phyloP scores from a whole-genome alignment of 2,888 invertebrate genomes.

The Phasia obesa region DNA sequence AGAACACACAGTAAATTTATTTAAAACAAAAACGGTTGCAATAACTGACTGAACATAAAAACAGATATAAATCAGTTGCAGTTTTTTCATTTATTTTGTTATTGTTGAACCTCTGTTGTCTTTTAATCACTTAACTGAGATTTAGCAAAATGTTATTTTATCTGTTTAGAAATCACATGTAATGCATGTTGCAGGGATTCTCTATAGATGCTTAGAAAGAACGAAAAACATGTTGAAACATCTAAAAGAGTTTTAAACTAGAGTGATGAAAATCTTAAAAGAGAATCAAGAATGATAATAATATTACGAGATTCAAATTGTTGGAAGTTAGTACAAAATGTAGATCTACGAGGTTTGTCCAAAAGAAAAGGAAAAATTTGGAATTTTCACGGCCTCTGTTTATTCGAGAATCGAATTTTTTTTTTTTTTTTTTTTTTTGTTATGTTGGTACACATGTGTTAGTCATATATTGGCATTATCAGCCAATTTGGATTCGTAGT shows the following conservation, averaged over 20 bases:
- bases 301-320: slow-evolving; percentile 38
- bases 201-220: neutral
- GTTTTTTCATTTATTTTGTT: slow-evolving; percentile 3
- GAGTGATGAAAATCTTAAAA: slow-evolving; percentile 37
- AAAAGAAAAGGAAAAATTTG: too few species aligned
- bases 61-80: slow-evolving; percentile 61
- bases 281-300: slow-evolving; percentile 60
- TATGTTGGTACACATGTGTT: too few species aligned
- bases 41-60: slow-evolving; percentile 55
- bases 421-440: too few species aligned
- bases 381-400: too few species aligned
- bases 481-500: too few species aligned
- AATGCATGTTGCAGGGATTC: slow-evolving; percentile 48
- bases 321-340: slow-evolving; percentile 30
- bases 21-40: slow-evolving; percentile 49
- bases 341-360: too few species aligned
- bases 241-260: neutral
- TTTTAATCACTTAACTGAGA: slow-evolving; percentile 67
- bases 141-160: slow-evolving; percentile 68
- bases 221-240: neutral
- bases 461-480: too few species aligned
- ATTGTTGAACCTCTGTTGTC: slow-evolving; percentile 17
- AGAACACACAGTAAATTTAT: slow-evolving; percentile 33
- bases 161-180: slow-evolving; percentile 62
- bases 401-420: too few species aligned